These are phyloP conservation scores for Drusus annulatus DNA, from an alignment of 1,140 invertebrate species.

Conservation along the genomic window DNA sequence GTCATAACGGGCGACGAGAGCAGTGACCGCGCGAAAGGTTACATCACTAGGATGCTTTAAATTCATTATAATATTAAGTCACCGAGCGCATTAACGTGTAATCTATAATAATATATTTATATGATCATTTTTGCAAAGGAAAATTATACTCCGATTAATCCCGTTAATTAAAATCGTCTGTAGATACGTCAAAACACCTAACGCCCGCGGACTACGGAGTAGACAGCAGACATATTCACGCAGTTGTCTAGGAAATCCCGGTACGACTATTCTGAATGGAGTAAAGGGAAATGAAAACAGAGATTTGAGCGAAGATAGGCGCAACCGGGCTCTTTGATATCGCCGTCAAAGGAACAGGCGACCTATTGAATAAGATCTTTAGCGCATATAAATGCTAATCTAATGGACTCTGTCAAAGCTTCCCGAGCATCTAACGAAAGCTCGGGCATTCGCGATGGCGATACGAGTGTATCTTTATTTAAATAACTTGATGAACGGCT, in stretches of 20 bases:
- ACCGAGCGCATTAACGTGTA: too few relatives aligned
- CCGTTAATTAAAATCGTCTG: too few relatives aligned
- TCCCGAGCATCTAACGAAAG: not conserved
- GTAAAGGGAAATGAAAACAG: not conserved
- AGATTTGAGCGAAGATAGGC: constrained; percentile 16
- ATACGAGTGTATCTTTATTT: not conserved
- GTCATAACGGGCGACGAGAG: constrained; percentile 7
- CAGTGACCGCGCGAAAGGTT: constrained; percentile 25
- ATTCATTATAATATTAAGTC: not conserved
- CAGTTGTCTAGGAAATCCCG: too few relatives aligned
- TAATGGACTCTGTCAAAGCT: not conserved
- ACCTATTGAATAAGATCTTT: not conserved
- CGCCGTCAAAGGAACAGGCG: constrained; percentile 26
- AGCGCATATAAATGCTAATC: not conserved
- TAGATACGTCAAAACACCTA: too few relatives aligned
- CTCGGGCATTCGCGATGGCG: not conserved
- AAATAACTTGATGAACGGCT: not conserved
- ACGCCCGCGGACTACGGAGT: too few relatives aligned
- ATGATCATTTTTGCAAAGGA: too few relatives aligned
- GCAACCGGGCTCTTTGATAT: constrained; percentile 29
- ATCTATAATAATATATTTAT: too few relatives aligned
- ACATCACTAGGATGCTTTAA: constrained; percentile 18
- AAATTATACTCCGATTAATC: too few relatives aligned
- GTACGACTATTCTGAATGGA: not conserved
- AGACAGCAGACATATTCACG: too few relatives aligned